Base-by-base conservation (phyloP, 2,797 vertebrate genomes). In the Enteromius unitaeniatus region DNA sequence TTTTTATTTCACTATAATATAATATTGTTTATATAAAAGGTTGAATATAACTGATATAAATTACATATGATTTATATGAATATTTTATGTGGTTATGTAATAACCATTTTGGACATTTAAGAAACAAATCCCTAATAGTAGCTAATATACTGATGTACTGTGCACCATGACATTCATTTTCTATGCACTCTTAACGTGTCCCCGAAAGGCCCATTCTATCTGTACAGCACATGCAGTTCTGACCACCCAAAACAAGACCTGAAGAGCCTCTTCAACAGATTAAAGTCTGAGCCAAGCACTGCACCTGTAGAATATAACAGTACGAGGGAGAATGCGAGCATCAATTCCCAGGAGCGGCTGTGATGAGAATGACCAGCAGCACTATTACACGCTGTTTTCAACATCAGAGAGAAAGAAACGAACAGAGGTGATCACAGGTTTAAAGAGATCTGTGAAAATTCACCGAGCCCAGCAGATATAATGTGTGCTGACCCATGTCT, bases 371-470 rank as follows among this genome's bases (percentile, higher is more conserved):
- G 21, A 51, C 68, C 79, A 62, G 68, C 40, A 73, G n/a, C 68
- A 73, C 40, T 70, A 73, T 73, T 47, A 73, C 70, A 26, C 14
- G 58, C 58, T 14, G 45, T 82, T 82, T 31, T 62, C 13, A 74
- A 65, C 70, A 74, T 65, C 80, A 82, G 21, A 74, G 3, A 58
- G 26, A 81, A 64, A 51, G 42, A 82, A 82, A 55, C 19, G 4
- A 68, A 77, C 73, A 77, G 47, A 45, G 34, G 37, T 55, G 81
- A 77, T 83, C 81, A 76, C 62, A 77, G 47, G 49, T 77, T 77
- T 65, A 55, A 42, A 76, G 23, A 76, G 73, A 83, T 21, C 62
- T 58, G 81, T 68, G 73, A 68, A 83, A 73, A 68, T 83, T 83
- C 62, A 77, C 34, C 58, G 45, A 67, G n/a, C 42, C 9, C 45